These are phyloP conservation scores for Spondyliosoma cantharus DNA, from an alignment of 2,797 vertebrate species.

Conservation along the genomic window DNA sequence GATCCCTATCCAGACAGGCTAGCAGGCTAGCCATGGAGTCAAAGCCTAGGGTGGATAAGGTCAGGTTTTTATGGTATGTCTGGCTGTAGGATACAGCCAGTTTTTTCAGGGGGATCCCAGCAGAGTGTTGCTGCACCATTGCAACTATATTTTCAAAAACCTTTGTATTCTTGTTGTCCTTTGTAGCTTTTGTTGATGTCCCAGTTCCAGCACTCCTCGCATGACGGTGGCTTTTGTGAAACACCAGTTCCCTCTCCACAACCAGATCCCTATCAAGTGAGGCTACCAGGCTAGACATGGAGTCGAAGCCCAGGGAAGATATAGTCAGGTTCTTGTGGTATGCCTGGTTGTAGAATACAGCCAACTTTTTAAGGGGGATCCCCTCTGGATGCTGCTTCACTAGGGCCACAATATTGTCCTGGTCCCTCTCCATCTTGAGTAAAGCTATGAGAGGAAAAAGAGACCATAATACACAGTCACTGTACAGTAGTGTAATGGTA, in stretches of 20 bases:
- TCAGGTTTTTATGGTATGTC: slow-evolving; percentile 72
- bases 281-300: slow-evolving; percentile 61
- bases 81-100: slow-evolving; percentile 63
- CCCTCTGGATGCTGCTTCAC: slow-evolving; percentile 67
- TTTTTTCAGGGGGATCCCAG: slow-evolving; percentile 72
- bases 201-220: background rate
- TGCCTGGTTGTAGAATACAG: slow-evolving; percentile 58
- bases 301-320: slow-evolving; percentile 65
- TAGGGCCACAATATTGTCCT: slow-evolving; percentile 67
- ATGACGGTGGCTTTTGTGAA: slow-evolving; percentile 27
- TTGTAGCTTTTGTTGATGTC: background rate
- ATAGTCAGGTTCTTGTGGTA: slow-evolving; percentile 71
- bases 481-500: too few species aligned
- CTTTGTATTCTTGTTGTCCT: background rate
- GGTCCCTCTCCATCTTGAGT: slow-evolving; percentile 55
- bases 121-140: slow-evolving; percentile 61
- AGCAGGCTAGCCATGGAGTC: slow-evolving; percentile 63
- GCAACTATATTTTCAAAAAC: slow-evolving; percentile 61
- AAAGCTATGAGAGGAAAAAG: slow-evolving; percentile 28
- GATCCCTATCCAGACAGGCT: slow-evolving; percentile 50
- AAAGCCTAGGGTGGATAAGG: slow-evolving; percentile 64
- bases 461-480: background rate
- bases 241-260: slow-evolving; percentile 50
- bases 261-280: slow-evolving; percentile 64
- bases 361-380: slow-evolving; percentile 69